phyloP scores from a whole-genome alignment of 2,888 invertebrate genomes.

The Brachyptera risi region DNA sequence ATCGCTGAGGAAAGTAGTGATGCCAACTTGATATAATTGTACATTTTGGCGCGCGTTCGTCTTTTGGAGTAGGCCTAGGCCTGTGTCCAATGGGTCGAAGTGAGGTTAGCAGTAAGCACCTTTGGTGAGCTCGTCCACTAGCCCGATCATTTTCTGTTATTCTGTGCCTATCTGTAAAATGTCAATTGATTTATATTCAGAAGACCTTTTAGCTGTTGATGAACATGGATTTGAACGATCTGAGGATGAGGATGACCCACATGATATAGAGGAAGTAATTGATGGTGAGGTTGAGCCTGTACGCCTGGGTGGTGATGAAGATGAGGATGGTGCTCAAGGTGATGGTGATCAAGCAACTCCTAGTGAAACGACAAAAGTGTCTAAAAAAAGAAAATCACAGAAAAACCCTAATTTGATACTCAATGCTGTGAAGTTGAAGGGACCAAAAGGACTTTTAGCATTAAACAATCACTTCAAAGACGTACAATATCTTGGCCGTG shows the following conservation, averaged over 20 bases:
- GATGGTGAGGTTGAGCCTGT: not conserved
- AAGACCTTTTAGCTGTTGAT: too few species aligned
- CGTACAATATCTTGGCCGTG: slow-evolving; percentile 77
- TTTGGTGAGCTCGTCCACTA: too few species aligned
- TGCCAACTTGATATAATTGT: too few species aligned
- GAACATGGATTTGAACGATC: slow-evolving; percentile 32
- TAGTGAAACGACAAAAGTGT: slow-evolving; percentile 38
- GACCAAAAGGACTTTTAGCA: slow-evolving; percentile 75
- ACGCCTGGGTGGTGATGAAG: slow-evolving; percentile 50
- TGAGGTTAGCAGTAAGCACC: too few species aligned
- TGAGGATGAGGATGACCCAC: slow-evolving; percentile 32
- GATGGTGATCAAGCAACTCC: slow-evolving; percentile 50
- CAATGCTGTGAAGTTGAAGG: slow-evolving; percentile 65
- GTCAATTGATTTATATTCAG: too few species aligned
- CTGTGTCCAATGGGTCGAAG: too few species aligned
- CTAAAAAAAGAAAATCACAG: slow-evolving; percentile 52
- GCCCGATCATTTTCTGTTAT: too few species aligned
- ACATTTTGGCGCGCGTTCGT: too few species aligned
- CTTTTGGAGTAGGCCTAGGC: too few species aligned
- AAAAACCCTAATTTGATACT: slow-evolving; percentile 65
- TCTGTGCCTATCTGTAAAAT: too few species aligned
- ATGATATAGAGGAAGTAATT: slow-evolving; percentile 38
- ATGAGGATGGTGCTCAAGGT: slow-evolving; percentile 43
- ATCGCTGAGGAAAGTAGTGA: too few species aligned
- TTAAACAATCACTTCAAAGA: slow-evolving; percentile 75